Conservation (phyloP, 1,140 invertebrate species). For the Cydia splendana region DNA sequence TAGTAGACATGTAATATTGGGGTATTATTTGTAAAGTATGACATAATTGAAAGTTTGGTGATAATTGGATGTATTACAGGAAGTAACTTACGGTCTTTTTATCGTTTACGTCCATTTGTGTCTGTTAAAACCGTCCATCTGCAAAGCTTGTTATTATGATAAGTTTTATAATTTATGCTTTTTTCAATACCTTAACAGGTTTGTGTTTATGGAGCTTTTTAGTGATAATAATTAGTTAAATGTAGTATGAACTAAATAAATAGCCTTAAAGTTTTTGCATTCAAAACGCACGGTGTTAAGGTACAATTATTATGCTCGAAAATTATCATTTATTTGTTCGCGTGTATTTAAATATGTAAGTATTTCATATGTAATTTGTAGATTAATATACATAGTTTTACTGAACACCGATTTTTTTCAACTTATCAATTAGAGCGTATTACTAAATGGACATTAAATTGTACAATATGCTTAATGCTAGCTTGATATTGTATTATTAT, state of each 20-base stretch:
- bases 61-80: background rate
- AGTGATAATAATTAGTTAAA: background rate
- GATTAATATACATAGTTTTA: background rate
- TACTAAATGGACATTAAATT: background rate
- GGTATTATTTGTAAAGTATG: no score
- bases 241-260: background rate
- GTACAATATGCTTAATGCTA: constrained; percentile 2
- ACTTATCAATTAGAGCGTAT: background rate
- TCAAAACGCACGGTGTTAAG: background rate
- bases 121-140: background rate
- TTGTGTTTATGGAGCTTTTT: background rate
- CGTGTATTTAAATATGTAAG: background rate
- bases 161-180: background rate
- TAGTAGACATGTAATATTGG: no score
- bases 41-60: no score
- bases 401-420: background rate
- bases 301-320: background rate
- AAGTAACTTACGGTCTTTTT: background rate
- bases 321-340: background rate
- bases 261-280: background rate
- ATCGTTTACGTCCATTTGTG: background rate
- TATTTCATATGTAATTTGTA: background rate
- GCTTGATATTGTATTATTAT: background rate
- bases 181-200: background rate
- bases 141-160: background rate